Evolutionary conservation across 2,113 vertebrate species (phyloP), one percentile per base, ranked within the genome.

Genomic region (Caranx melampygus): DNA sequence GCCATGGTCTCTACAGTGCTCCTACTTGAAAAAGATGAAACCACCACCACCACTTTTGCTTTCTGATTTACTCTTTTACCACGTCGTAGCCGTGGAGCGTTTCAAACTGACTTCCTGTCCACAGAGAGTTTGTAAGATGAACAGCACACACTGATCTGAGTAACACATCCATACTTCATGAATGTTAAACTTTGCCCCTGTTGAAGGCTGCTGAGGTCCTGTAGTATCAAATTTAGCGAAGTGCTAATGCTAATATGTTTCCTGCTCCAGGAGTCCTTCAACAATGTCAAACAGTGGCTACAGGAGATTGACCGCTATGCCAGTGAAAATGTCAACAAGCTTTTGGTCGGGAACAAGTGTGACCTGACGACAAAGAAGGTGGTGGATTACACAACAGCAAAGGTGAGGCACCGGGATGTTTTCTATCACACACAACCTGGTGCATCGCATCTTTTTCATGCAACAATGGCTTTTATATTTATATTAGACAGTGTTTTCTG

Each of bases 311-410:
- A 99, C 85, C 98, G 98, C 80, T 99, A 99, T 16, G 98, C 98
- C 95, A 99, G 97, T 94, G 98, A 99, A 96, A 99, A 99, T 11
- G 98, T 99, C 93, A 99, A 99, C 96, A 99, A 99, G 94, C 95
- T 99, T 88, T 96, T 99, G 97, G 98, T 99, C 89, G 98, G 98
- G 83, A 99, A 99, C 95, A 99, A 99, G 88, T 99, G 97, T 92
- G 98, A 99, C 92, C 93, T 99, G 93, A 99, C 97, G 85, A 99
- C 98, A 90, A 99, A 99, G 95, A 99, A 99, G 95, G 97, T 99
- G 93, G 98, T 99, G 95, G 97, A 99, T 91, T 99, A 99, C 95
- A 98, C 98, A 96, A 99, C 98, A 90, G 97, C 98, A 88, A 99
- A 99, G 97, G 98, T 99, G 94, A 81, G 18, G 26, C 35, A 14